Percentiles rank a stretch among this genome's conserved stretches.
Conservation (phyloP, 2,888 invertebrate species). For the Andrena flavipes region DNA sequence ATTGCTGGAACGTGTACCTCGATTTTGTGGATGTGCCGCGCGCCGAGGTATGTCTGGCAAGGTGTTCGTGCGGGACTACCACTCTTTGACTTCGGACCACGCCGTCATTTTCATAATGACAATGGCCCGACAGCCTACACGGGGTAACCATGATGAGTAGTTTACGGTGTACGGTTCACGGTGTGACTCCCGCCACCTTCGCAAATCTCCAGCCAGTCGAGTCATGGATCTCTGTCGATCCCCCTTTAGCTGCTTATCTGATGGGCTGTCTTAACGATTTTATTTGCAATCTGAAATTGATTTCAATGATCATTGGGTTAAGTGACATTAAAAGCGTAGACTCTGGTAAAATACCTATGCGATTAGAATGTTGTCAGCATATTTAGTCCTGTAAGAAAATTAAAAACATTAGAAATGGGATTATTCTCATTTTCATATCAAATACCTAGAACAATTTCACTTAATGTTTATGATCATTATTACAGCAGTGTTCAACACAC, state of each 20-base stretch:
- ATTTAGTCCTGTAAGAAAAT: neutral
- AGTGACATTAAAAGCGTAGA: neutral
- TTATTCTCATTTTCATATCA: neutral
- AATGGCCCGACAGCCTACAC: conserved; percentile 72
- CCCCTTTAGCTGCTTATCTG: conserved; percentile 15
- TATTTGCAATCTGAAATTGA: conserved; percentile 11
- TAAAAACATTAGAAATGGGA: neutral
- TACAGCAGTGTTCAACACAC: no score
- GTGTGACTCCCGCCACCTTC: conserved; percentile 73
- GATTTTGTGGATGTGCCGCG: conserved; percentile 9
- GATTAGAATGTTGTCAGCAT: no score
- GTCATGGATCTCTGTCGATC: conserved; percentile 44
- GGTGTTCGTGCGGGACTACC: conserved; percentile 61
- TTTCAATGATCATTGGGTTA: neutral
- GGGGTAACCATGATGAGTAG: conserved; percentile 73
- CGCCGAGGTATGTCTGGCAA: conserved; percentile 37
- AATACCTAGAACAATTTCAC: neutral
- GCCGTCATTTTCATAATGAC: conserved; percentile 77
- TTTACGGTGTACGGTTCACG: conserved; percentile 70
- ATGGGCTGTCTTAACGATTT: conserved; percentile 16
- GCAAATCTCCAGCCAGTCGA: conserved; percentile 67
- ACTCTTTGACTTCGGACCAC: conserved; percentile 67
- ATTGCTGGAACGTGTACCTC: conserved; percentile 19
- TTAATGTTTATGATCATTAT: no score
- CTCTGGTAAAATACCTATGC: neutral